Conservation (phyloP, 1,140 invertebrate species). For the Drosophila melanogaster region Release_6_plus_ISO1_MT NT_033777.3:12117501-12118000, state of each 20-base stretch:
- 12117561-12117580: slow-evolving; percentile 15
- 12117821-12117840: slow-evolving; percentile 16
- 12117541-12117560: not conserved
- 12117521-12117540: slow-evolving; percentile 26
- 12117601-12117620: slow-evolving; percentile 53
- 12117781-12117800: slow-evolving; percentile 57
- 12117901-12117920: slow-evolving; percentile 49
- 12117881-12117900: slow-evolving; percentile 33
- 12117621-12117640: slow-evolving; percentile 55
- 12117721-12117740: slow-evolving; percentile 65
- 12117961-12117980: slow-evolving; percentile 14
- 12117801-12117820: slow-evolving; percentile 55
- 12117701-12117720: slow-evolving; percentile 34
- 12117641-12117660: slow-evolving; percentile 27
- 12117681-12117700: slow-evolving; percentile 11
- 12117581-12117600: slow-evolving; percentile 3
- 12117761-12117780: slow-evolving; percentile 72
- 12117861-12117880: slow-evolving; percentile 13
- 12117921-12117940: slow-evolving; percentile 45
- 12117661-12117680: slow-evolving; percentile 54
- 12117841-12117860: slow-evolving; percentile 4
- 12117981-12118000: slow-evolving; percentile 3
- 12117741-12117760: slow-evolving; percentile 50
- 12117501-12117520: slow-evolving; percentile 29
- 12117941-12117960: slow-evolving; percentile 34